A percentile compares a stretch with the other conserved stretches of the same genome.
Conservation (phyloP, 30 jellyfish, hydroid and myxozoan species). For the Hydractinia echinata region DNA sequence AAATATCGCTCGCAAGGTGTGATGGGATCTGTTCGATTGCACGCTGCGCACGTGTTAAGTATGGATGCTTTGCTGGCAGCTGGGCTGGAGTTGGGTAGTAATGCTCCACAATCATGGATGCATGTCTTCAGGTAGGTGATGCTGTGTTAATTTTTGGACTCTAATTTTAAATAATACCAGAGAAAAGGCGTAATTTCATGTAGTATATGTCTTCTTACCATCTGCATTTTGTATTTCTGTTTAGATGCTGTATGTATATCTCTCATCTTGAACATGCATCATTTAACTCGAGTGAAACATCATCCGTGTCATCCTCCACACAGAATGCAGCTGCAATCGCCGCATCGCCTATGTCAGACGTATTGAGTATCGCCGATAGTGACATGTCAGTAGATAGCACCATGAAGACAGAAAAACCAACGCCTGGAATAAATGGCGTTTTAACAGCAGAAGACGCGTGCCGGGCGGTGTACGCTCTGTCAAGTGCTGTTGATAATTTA, state of each 20-base stretch:
- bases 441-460: slow-evolving; percentile 91
- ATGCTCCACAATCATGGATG: slow-evolving; percentile 94
- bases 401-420: slow-evolving; percentile 38
- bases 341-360: slow-evolving; percentile 52
- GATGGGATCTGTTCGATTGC: slow-evolving; percentile 66
- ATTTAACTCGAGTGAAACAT: slow-evolving; percentile 55
- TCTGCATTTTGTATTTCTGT: neutral
- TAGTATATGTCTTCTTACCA: neutral
- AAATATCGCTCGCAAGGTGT: slow-evolving; percentile 34
- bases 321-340: neutral
- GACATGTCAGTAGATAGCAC: slow-evolving; percentile 26
- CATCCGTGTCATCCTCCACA: slow-evolving; percentile 19
- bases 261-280: slow-evolving; percentile 92
- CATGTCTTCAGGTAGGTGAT: slow-evolving; percentile 86
- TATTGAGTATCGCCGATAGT: slow-evolving; percentile 41
- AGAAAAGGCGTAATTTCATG: neutral
- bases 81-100: slow-evolving; percentile 94
- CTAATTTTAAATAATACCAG: too few relatives aligned
- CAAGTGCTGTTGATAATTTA: slow-evolving; percentile 92
- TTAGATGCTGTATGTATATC: slow-evolving; percentile 83
- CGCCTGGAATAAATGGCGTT: slow-evolving; percentile 70
- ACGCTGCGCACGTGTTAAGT: slow-evolving; percentile 96
- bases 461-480: slow-evolving; percentile 94
- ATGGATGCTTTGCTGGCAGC: slow-evolving; percentile 98
- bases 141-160: too few relatives aligned